Conservation (phyloP, 2,797 vertebrate species). For the Neosilurus mollespiculum region DNA sequence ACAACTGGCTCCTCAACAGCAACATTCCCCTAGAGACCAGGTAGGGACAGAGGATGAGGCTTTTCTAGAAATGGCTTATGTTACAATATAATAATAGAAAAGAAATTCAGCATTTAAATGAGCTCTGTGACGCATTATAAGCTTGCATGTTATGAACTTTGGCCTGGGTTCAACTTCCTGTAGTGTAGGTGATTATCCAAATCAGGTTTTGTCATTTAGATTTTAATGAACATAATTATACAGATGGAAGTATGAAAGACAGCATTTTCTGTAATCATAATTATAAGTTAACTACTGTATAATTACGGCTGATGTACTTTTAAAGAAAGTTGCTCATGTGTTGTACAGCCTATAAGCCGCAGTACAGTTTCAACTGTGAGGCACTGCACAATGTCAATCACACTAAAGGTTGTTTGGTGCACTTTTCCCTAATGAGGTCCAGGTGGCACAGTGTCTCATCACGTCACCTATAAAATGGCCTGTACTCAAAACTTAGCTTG, state of each 20-base stretch:
- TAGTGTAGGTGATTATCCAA: slow-evolving; percentile 8
- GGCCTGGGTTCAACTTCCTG: background rate
- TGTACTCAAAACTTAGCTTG: slow-evolving; percentile 1
- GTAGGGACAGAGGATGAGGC: slow-evolving; percentile 65
- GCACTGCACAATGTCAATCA: slow-evolving; percentile 10
- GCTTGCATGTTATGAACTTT: slow-evolving; percentile 22
- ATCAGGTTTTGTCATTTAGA: background rate
- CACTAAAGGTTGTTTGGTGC: slow-evolving; percentile 30
- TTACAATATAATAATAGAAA: background rate
- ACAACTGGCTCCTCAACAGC: slow-evolving; percentile 99
- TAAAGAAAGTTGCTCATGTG: slow-evolving; percentile 6
- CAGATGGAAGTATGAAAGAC: slow-evolving; percentile 13
- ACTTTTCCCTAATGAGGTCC: slow-evolving; percentile 33
- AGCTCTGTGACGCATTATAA: background rate
- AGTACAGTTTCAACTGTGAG: background rate
- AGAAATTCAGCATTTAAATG: background rate
- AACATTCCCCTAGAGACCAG: slow-evolving; percentile 99
- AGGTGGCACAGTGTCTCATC: slow-evolving; percentile 16
- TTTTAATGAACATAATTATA: background rate
- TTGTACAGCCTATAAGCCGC: background rate
- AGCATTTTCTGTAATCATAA: slow-evolving; percentile 29
- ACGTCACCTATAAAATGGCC: slow-evolving; percentile 24
- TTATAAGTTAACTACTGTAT: slow-evolving; percentile 10
- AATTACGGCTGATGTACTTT: slow-evolving; percentile 24
- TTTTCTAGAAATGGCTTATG: background rate